Evolutionary conservation across 2,113 vertebrate genomes (phyloP).

Genomic region (Tangachromis dhanisi): DNA sequence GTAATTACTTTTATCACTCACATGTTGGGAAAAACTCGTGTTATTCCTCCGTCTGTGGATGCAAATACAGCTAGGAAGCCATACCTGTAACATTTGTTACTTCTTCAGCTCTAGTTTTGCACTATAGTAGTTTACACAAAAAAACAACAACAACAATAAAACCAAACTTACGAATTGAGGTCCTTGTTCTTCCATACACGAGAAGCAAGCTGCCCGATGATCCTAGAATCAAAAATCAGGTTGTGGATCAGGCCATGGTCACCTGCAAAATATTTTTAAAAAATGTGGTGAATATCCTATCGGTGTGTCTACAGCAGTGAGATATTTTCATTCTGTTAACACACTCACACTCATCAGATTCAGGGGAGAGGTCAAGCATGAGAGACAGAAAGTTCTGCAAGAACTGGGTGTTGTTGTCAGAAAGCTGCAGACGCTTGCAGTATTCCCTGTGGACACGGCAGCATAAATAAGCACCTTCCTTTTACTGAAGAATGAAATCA

Average conservation of each 20-base stretch:
- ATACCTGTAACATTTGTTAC: conserved; percentile 73
- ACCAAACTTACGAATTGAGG: conserved; percentile 81
- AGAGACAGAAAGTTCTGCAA: conserved; percentile 96
- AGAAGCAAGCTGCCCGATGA: conserved; percentile 89
- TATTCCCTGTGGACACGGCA: conserved; percentile 80
- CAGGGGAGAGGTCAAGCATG: conserved; percentile 94
- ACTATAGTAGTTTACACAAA: neutral
- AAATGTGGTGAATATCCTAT: neutral
- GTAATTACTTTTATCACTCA: conserved; percentile 63
- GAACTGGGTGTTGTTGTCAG: conserved; percentile 98
- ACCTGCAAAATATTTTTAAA: conserved; percentile 60
- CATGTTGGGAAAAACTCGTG: conserved; percentile 92
- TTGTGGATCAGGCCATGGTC: conserved; percentile 94
- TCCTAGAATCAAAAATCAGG: conserved; percentile 91
- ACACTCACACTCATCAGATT: conserved; percentile 92
- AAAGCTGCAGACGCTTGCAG: conserved; percentile 91
- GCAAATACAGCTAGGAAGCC: conserved; percentile 96
- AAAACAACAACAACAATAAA: neutral
- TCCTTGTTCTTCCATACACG: conserved; percentile 93
- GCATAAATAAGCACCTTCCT: neutral
- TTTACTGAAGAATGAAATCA: neutral
- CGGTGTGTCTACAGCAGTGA: neutral
- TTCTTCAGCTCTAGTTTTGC: neutral
- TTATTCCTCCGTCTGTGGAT: conserved; percentile 92
- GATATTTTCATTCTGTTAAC: neutral